These are phyloP conservation scores for Xiphophorus maculatus DNA, from an alignment of 2,113 vertebrate genomes.

Conservation along the genomic window DNA sequence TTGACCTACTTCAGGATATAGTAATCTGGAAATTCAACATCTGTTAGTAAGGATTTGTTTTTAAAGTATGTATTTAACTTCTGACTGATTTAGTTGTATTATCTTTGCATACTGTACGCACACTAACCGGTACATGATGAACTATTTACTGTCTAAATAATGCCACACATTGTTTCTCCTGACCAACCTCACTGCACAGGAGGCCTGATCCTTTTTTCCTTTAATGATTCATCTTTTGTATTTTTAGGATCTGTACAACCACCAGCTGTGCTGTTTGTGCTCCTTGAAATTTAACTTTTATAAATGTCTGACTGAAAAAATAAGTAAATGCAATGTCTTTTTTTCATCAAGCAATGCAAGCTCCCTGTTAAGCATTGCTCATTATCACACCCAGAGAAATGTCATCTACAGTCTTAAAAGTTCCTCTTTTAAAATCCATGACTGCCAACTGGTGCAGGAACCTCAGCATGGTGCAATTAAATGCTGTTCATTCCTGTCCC, in stretches of 20 bases:
- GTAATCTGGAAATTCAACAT: background rate
- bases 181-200: too few relatives aligned
- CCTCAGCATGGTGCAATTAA: slow-evolving; percentile 58
- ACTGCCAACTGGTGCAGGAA: slow-evolving; percentile 43
- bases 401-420: slow-evolving; percentile 19
- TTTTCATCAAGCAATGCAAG: slow-evolving; percentile 19
- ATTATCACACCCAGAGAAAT: slow-evolving; percentile 51
- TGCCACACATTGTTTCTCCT: too few relatives aligned
- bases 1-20: too few relatives aligned
- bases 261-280: too few relatives aligned
- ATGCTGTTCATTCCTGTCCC: slow-evolving; percentile 56
- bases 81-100: background rate
- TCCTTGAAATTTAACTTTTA: background rate
- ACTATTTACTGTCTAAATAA: background rate
- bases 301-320: slow-evolving; percentile 11
- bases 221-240: background rate
- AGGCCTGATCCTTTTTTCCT: too few relatives aligned
- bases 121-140: background rate
- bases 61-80: too few relatives aligned
- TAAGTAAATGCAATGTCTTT: background rate
- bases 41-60: too few relatives aligned
- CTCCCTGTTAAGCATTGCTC: slow-evolving; percentile 20
- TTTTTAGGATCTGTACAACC: background rate
- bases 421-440: slow-evolving; percentile 27
- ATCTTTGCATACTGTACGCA: background rate